These are phyloP conservation scores for Enhydra lutris DNA, from an alignment of 2,113 vertebrate genomes.

Conservation along the genomic window DNA sequence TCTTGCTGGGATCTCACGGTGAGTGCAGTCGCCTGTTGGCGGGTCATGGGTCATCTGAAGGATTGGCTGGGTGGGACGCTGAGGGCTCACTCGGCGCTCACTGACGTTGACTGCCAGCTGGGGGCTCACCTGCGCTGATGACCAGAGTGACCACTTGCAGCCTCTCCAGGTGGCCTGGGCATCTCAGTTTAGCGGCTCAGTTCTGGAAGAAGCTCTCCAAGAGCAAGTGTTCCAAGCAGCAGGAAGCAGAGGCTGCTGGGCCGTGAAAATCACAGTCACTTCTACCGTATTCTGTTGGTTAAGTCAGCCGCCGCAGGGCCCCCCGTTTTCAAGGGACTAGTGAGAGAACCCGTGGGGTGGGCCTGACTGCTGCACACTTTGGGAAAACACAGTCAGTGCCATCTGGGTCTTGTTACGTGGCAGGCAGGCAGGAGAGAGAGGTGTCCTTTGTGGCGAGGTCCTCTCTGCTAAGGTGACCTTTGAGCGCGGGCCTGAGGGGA, in stretches of 20 bases:
- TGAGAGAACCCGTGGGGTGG: background rate
- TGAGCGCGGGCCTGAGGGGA: background rate
- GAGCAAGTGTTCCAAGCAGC: background rate
- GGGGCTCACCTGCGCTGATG: background rate
- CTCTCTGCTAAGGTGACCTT: background rate
- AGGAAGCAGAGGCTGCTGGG: background rate
- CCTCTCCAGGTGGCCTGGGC: background rate
- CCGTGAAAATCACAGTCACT: background rate
- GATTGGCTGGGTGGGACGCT: fast-evolving
- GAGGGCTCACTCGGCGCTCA: background rate
- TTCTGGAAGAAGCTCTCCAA: background rate
- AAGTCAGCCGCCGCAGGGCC: no score
- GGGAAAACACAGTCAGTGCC: background rate
- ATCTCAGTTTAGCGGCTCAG: background rate
- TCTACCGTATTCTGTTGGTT: background rate
- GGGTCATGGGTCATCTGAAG: background rate
- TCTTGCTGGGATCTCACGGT: background rate
- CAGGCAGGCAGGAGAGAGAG: background rate
- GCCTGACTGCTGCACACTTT: background rate
- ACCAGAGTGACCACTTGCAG: background rate
- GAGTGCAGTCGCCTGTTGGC: background rate
- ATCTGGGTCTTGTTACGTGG: background rate
- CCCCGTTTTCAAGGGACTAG: background rate
- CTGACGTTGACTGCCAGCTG: background rate
- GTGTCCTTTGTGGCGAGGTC: background rate